These are phyloP conservation scores for Zaprionus lineosus DNA, from an alignment of 2,888 invertebrate genomes.

Conservation along the genomic window DNA sequence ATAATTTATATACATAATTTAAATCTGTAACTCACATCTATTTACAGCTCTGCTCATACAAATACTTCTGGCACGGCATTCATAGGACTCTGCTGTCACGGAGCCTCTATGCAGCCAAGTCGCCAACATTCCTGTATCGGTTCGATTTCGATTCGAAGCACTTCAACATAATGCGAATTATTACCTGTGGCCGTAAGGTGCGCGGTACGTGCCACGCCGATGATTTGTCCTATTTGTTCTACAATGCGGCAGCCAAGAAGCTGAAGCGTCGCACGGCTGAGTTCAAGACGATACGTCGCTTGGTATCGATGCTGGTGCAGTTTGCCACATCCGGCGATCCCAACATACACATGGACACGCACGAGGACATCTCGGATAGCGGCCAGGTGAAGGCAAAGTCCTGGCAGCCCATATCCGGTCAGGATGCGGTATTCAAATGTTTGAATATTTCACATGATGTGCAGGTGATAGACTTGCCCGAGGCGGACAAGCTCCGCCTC, in stretches of 20 bases:
- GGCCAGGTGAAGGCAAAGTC: constrained; percentile 7
- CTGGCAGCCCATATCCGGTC: constrained; percentile 74
- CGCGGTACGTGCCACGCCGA: constrained; percentile 82
- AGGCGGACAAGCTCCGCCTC: constrained; percentile 78
- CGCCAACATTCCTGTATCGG: constrained; percentile 81
- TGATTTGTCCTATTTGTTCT: constrained; percentile 82
- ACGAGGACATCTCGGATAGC: constrained; percentile 46
- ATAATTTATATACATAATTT: neutral
- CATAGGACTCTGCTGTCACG: constrained; percentile 80
- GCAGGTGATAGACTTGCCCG: constrained; percentile 81
- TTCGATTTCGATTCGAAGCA: constrained; percentile 82
- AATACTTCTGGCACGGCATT: constrained; percentile 82
- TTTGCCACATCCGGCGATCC: constrained; percentile 81
- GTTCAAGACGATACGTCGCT: constrained; percentile 80
- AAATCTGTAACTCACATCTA: neutral
- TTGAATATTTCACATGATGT: constrained; percentile 81
- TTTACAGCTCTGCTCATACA: constrained; percentile 80
- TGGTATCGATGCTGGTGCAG: constrained; percentile 79
- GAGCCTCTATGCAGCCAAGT: constrained; percentile 67
- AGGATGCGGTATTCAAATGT: constrained; percentile 77
- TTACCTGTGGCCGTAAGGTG: constrained; percentile 80
- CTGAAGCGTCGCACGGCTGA: constrained; percentile 78
- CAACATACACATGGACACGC: constrained; percentile 59
- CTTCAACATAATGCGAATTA: constrained; percentile 81
- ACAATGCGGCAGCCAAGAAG: constrained; percentile 80